Evolutionary conservation across 2,113 vertebrate species (phyloP).

Genomic region (Apaloderma vittatum): DNA sequence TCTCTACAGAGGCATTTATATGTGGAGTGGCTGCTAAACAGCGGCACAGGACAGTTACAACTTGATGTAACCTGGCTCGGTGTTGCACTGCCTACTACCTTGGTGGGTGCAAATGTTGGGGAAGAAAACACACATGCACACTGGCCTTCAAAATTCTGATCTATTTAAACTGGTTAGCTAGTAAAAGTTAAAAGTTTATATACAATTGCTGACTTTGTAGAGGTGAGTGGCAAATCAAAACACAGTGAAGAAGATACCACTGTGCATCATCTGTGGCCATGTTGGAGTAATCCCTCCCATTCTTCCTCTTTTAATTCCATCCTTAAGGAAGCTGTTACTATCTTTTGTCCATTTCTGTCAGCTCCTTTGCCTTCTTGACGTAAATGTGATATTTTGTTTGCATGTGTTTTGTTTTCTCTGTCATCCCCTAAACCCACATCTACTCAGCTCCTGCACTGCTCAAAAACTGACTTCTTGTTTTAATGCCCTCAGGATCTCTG

Average conservation of each 20-base stretch:
- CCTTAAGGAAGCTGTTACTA: background rate
- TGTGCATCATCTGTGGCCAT: background rate
- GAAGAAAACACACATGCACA: background rate
- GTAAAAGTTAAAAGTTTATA: background rate
- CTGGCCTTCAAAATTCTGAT: background rate
- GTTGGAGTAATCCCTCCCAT: background rate
- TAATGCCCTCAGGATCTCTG: background rate
- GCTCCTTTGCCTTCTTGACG: background rate
- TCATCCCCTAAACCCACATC: background rate
- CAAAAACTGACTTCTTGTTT: background rate
- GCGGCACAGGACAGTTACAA: background rate
- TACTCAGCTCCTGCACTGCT: background rate
- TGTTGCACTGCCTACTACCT: background rate
- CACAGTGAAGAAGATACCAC: background rate
- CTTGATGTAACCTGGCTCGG: background rate
- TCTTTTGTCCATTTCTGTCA: background rate
- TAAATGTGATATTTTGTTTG: background rate
- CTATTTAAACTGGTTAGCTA: background rate
- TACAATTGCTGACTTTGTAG: background rate
- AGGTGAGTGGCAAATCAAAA: background rate
- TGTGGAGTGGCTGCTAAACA: background rate
- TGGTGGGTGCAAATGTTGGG: background rate
- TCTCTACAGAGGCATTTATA: fast-evolving
- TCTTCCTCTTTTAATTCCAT: background rate
- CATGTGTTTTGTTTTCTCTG: background rate